Evolutionary conservation across 2,113 vertebrate genomes (phyloP).

Genomic region (Antechinus stuartii): DNA sequence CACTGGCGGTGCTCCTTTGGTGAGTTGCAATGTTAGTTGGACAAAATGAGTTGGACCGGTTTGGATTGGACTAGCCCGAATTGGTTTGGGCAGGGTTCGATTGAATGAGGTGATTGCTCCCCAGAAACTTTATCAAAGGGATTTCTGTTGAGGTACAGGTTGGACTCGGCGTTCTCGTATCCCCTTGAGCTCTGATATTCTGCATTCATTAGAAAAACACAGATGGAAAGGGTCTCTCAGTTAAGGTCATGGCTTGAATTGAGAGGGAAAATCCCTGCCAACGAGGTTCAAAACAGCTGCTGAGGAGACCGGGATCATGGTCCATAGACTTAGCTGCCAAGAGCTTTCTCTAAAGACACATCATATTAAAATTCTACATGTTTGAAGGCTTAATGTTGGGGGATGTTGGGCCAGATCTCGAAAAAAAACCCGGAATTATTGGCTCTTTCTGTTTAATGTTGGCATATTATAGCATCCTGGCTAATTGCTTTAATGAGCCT

Average conservation of each 20-base stretch:
- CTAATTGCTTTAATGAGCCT: not conserved
- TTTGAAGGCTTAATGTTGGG: not conserved
- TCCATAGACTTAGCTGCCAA: not conserved
- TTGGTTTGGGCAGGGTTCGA: too few relatives aligned
- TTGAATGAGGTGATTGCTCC: not conserved
- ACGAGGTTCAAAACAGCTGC: slow-evolving; percentile 63
- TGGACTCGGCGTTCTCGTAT: not conserved
- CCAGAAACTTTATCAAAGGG: not conserved
- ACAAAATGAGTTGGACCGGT: not conserved
- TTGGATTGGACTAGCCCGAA: not conserved
- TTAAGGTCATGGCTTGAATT: slow-evolving; percentile 75
- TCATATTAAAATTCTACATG: not conserved
- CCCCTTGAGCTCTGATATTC: not conserved
- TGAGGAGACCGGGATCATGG: not conserved
- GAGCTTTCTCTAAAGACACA: not conserved
- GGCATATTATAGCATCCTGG: not conserved
- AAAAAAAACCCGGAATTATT: not conserved
- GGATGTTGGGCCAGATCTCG: not conserved
- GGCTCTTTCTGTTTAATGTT: not conserved
- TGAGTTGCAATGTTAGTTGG: not conserved
- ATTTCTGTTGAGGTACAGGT: not conserved
- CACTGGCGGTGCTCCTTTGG: not conserved
- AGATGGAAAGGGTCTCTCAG: slow-evolving; percentile 67
- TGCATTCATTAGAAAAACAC: slow-evolving; percentile 34
- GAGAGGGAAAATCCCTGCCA: slow-evolving; percentile 58